These are phyloP conservation scores for Cheiracanthium punctorium DNA, from an alignment of 2,888 invertebrate species.

Conservation along the genomic window DNA sequence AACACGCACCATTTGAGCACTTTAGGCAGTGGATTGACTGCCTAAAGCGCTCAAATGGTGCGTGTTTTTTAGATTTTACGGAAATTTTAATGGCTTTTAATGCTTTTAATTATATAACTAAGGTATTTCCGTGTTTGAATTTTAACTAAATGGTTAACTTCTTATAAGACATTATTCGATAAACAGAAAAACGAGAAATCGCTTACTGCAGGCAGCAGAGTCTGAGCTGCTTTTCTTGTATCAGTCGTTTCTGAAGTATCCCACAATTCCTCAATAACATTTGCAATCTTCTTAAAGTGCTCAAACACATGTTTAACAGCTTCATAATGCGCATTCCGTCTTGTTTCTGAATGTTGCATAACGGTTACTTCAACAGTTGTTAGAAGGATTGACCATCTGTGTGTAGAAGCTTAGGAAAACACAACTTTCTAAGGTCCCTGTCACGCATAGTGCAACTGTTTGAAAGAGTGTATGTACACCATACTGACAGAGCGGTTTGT, in stretches of 20 bases:
- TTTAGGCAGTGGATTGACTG: too few relatives aligned
- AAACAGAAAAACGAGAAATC: neutral
- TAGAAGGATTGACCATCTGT: neutral
- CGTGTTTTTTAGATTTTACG: too few relatives aligned
- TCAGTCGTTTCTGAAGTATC: neutral
- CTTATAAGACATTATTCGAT: neutral
- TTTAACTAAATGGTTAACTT: too few relatives aligned
- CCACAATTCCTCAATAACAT: too few relatives aligned
- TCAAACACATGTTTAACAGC: neutral
- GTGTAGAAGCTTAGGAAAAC: neutral
- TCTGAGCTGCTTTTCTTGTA: neutral
- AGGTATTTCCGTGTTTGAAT: too few relatives aligned
- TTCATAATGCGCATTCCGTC: neutral
- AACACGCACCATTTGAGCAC: too few relatives aligned
- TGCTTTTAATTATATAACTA: too few relatives aligned
- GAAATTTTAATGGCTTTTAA: too few relatives aligned
- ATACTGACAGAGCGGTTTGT: neutral
- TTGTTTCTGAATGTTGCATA: too few relatives aligned
- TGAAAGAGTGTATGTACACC: neutral
- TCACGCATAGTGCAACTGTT: neutral
- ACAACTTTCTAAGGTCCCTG: neutral
- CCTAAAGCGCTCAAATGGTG: too few relatives aligned
- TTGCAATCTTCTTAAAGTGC: neutral
- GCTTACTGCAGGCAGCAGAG: neutral
- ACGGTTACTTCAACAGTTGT: too few relatives aligned